Conservation (phyloP, 1,140 invertebrate species). For the Drosophila burlai region DNA sequence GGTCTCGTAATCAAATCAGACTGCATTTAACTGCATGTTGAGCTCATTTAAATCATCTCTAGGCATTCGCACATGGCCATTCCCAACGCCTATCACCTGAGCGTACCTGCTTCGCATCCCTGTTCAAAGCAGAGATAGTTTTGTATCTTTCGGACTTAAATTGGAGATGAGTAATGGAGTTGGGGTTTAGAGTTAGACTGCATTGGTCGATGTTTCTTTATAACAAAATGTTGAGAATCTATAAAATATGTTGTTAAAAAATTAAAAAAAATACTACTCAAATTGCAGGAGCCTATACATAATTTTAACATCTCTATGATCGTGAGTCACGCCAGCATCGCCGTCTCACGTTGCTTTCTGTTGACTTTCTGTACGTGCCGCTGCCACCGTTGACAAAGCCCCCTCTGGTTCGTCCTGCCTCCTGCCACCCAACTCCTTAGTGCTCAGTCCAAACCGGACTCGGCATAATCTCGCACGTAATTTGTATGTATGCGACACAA, state of each 20-base stretch:
- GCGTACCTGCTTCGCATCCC: background rate
- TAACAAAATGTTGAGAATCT: too few species aligned
- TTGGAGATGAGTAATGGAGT: background rate
- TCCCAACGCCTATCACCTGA: slow-evolving; percentile 10
- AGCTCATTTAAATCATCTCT: slow-evolving; percentile 31
- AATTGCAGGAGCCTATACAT: too few species aligned
- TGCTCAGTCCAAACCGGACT: slow-evolving; percentile 52
- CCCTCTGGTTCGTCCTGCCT: slow-evolving; percentile 4
- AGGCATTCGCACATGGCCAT: slow-evolving; percentile 3
- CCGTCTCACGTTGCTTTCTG: background rate
- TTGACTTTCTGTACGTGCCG: slow-evolving; percentile 47
- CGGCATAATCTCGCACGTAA: slow-evolving; percentile 76
- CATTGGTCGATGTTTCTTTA: too few species aligned
- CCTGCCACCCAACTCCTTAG: slow-evolving; percentile 15
- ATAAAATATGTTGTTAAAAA: too few species aligned
- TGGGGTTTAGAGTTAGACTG: background rate
- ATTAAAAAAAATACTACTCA: too few species aligned
- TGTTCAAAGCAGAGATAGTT: slow-evolving; percentile 2
- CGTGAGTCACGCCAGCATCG: slow-evolving; percentile 25
- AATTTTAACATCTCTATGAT: background rate
- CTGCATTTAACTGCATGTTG: slow-evolving; percentile 58
- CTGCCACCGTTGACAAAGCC: slow-evolving; percentile 13
- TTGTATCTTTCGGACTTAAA: slow-evolving; percentile 6
- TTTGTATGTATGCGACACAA: slow-evolving; percentile 81
- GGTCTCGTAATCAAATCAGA: slow-evolving; percentile 57